Base-by-base conservation (phyloP, 2,797 vertebrate genomes). In the Balearica regulorum region DNA sequence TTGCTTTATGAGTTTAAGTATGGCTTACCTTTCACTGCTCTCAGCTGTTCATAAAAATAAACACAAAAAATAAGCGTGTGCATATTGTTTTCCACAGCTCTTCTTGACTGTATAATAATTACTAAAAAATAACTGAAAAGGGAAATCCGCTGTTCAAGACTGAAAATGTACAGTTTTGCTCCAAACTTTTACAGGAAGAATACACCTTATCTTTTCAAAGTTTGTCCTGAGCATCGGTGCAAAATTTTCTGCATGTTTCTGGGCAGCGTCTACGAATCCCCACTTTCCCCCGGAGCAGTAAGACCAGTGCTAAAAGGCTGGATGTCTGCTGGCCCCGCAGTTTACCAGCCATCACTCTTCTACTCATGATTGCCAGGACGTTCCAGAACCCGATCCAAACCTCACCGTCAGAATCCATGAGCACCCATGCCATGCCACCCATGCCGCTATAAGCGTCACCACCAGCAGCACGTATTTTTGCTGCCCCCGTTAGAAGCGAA, bases 1-100 rank as follows among this genome's bases (percentile, higher is more conserved):
- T 84, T 79, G 68, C 60, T 84, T 95, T 92, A 88, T 60, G 93
- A 72, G 80, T 79, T 83, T 79, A 83, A 93, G 89, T 73, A 82
- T 65, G 89, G 82, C 80, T 95, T 92, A 91, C 66, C 60, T 94
- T 94, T 65, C 75, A 35, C 55, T 43, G 65, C 77, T 77, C 64
- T 75, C 68, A 39, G 41, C 46, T 89, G 37, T 39, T 39, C 14
- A n/a, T 82, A 87, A 90, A 92, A 90, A 86, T 13, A 14, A 72
- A 64, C 31, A 19, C 48, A 69, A 14, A 49, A 72, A 48, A 28
- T 13, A 31, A 66, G 26, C 4, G 16, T 0, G 6, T 4, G 20
- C 15, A 3, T 20, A 13, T 22, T 46, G 44, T 22, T 44, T 60
- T 70, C 85, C 29, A 72, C 46, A 72, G 68, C 33, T 64, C 35